Base-by-base conservation (phyloP, 2,888 invertebrate genomes). In the Zelleria hepariella region DNA sequence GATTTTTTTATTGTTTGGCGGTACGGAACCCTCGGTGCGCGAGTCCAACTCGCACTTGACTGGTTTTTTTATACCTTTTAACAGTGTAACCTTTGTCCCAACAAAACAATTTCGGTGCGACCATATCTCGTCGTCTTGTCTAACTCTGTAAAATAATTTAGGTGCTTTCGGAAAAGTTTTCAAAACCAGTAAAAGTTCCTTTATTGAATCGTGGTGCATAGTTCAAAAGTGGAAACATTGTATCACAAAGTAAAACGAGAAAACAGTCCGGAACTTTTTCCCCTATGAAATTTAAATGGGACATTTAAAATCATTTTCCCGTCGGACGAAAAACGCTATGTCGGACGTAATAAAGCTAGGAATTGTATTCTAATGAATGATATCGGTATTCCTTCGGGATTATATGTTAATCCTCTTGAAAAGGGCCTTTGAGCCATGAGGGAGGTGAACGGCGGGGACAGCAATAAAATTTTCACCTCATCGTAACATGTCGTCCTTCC, bases 331-430 rank as follows among this genome's bases (percentile, higher is more conserved):
- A 67, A 69, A 65, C 67, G 65, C 69, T 70, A 73, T 76, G 77
- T 75, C 77, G 68, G 73, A 73, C 72, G 73, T 79, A 82, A 80
- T 81, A 80, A 82, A 81, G 78, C 79, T 78, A 76, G 75, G 74
- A 80, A 81, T 80, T 77, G 78, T 77, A 84, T 84, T 86, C 78
- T 84, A 84, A 86, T 86, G 78, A 85, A 86, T 82, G 84, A 76
- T 83, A 83, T 82, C 81, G 80, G 80, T 78, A 75, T 81, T 86
- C 79, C 81, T 76, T 73, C 72, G 77, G 84, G 86, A 86, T 87
- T 82, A 86, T 80, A 82, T 82, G 82, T 79, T 86, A 86, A 87
- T 86, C 86, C 86, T 80, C 79, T 85, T 82, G 79, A 80, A 84
- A 79, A 76, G 75, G 73, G 74, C 66, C 71, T 70, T 68, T 51